Percentiles rank a stretch among this genome's conserved stretches.
phyloP scores from a whole-genome alignment of 2,113 vertebrate species.

The Callithrix jacchus region DNA sequence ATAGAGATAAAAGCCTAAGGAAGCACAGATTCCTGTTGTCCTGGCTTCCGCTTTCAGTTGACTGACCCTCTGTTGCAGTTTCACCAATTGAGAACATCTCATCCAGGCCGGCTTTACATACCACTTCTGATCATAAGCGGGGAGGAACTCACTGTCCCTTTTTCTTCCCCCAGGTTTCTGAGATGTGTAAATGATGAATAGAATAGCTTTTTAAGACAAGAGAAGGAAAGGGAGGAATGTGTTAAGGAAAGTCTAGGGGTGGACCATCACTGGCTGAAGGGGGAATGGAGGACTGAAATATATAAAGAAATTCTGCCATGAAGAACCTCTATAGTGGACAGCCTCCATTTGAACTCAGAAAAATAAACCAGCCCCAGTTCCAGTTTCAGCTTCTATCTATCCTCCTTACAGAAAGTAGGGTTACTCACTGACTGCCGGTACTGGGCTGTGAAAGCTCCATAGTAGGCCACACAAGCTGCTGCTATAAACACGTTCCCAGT shows the following conservation, averaged over 20 bases:
- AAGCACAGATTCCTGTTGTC: background rate
- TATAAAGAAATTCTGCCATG: background rate
- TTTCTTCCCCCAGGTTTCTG: background rate
- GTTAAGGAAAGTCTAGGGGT: background rate
- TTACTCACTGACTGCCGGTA: conserved; percentile 87
- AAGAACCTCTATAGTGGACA: background rate
- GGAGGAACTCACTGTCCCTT: too few relatives aligned
- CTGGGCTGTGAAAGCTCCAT: conserved; percentile 89
- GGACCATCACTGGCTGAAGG: background rate
- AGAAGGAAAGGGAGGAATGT: background rate
- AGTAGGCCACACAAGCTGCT: conserved; percentile 90
- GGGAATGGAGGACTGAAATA: background rate
- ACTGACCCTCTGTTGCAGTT: background rate
- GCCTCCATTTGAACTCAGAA: background rate
- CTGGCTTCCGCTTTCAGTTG: background rate
- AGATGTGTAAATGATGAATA: background rate
- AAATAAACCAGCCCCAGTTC: accelerated
- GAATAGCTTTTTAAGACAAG: background rate
- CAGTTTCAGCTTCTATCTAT: background rate
- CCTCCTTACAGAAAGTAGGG: background rate
- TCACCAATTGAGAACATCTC: background rate
- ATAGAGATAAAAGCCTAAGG: background rate
- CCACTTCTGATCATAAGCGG: background rate
- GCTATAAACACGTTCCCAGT: conserved; percentile 91
- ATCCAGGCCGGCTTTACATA: background rate